Evolutionary conservation across 1,140 invertebrate species (phyloP).

Genomic region (Eumeta japonica): DNA sequence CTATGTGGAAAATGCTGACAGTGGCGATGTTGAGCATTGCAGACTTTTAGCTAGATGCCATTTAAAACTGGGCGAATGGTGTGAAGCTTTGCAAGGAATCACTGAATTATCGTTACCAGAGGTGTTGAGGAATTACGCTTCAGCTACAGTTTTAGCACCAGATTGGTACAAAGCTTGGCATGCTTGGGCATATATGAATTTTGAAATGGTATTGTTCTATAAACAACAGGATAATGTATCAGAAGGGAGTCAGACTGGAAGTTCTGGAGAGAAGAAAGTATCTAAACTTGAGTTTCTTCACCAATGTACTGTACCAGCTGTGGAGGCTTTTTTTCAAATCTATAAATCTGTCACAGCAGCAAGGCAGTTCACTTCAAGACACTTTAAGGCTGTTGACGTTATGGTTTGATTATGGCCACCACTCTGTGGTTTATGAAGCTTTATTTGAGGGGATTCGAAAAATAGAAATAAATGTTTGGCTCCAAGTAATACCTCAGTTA

Average conservation of each 20-base stretch:
- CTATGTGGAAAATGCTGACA: conserved; percentile 73
- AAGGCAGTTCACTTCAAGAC: conserved; percentile 95
- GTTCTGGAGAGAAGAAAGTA: conserved; percentile 33
- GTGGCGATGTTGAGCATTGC: conserved; percentile 63
- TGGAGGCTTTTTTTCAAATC: conserved; percentile 96
- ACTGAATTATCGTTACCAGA: conserved; percentile 79
- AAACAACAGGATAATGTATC: conserved; percentile 65
- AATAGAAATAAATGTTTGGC: conserved; percentile 97
- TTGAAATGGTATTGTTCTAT: conserved; percentile 91
- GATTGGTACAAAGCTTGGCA: conserved; percentile 97
- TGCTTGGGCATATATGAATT: conserved; percentile 96
- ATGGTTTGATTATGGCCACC: conserved; percentile 95
- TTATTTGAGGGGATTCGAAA: conserved; percentile 87
- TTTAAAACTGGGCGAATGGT: conserved; percentile 88
- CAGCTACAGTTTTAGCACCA: conserved; percentile 86
- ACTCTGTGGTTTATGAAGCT: conserved; percentile 89
- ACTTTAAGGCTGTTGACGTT: conserved; percentile 88
- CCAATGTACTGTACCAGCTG: conserved; percentile 87
- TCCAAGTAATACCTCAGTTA: conserved; percentile 98
- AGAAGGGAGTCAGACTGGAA: conserved; percentile 28
- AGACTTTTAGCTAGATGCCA: conserved; percentile 83
- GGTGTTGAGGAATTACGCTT: conserved; percentile 82
- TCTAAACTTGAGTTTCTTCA: conserved; percentile 63
- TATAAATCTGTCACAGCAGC: conserved; percentile 79
- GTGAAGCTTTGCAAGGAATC: conserved; percentile 79